Conservation (phyloP, 1,140 invertebrate species). For the Conopomorpha cramerella region DNA sequence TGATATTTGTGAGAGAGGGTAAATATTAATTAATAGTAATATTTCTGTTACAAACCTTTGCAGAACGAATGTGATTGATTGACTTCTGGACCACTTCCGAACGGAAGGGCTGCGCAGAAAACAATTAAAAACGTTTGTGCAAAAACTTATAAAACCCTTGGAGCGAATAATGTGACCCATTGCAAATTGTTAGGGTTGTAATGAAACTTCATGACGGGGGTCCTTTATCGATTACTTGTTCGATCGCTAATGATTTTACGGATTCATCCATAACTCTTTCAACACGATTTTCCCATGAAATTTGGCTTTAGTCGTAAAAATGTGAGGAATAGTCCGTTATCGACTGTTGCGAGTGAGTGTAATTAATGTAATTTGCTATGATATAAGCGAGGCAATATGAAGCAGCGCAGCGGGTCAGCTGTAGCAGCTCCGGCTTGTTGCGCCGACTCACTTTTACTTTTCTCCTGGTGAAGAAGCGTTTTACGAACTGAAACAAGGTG, state of each 20-base stretch:
- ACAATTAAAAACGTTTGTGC: slow-evolving; percentile 38
- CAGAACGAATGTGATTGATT: slow-evolving; percentile 47
- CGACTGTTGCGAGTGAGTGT: slow-evolving; percentile 2
- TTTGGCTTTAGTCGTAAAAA: slow-evolving; percentile 13
- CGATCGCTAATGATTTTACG: slow-evolving; percentile 47
- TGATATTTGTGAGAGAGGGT: slow-evolving; percentile 14
- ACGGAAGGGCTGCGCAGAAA: slow-evolving; percentile 21
- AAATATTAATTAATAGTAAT: slow-evolving; percentile 14
- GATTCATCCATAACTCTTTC: slow-evolving; percentile 27
- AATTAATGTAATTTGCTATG: too few species aligned
- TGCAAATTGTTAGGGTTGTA: slow-evolving; percentile 20
- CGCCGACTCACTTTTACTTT: too few species aligned
- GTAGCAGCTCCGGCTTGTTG: too few species aligned
- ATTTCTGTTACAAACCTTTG: slow-evolving; percentile 13
- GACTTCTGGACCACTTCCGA: slow-evolving; percentile 21
- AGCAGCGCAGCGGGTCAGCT: too few species aligned
- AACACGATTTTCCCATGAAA: slow-evolving; percentile 13
- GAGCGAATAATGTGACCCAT: slow-evolving; percentile 15
- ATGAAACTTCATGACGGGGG: slow-evolving; percentile 19
- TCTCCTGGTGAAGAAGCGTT: too few species aligned
- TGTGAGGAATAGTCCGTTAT: slow-evolving; percentile 36
- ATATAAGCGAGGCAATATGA: too few species aligned
- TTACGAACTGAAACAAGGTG: too few species aligned
- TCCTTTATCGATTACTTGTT: slow-evolving; percentile 18
- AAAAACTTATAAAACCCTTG: slow-evolving; percentile 18